These are phyloP conservation scores for Machimus atricapillus DNA, from an alignment of 2,888 invertebrate genomes.

Conservation along the genomic window DNA sequence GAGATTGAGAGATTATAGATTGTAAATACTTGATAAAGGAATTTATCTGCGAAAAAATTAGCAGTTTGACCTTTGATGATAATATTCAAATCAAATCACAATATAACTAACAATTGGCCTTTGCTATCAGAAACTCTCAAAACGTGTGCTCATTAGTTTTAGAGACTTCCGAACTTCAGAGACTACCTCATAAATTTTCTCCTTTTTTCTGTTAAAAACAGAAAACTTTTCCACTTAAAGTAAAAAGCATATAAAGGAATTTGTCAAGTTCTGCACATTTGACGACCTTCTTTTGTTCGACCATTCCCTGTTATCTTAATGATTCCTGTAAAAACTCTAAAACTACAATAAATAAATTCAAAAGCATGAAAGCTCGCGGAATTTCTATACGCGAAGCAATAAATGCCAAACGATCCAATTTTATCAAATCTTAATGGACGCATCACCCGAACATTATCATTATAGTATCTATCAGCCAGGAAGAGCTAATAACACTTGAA, in stretches of 20 bases:
- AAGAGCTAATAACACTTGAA: conserved; percentile 13
- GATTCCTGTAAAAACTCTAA: conserved; percentile 17
- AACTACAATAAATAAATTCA: conserved; percentile 22
- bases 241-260: neutral
- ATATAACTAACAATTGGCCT: neutral
- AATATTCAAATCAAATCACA: neutral
- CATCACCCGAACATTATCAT: neutral
- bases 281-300: neutral
- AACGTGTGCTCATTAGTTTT: neutral
- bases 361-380: neutral
- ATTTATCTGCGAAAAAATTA: neutral
- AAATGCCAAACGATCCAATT: conserved; percentile 1
- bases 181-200: neutral
- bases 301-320: conserved; percentile 22
- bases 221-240: conserved; percentile 28
- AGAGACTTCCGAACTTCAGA: neutral
- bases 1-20: neutral
- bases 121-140: neutral
- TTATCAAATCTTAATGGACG: conserved; percentile 29
- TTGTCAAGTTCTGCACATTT: conserved; percentile 11
- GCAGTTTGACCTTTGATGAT: neutral
- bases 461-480: neutral
- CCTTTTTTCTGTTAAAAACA: neutral
- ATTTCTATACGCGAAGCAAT: neutral
- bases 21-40: neutral